Percentiles rank a stretch among this genome's conserved stretches.
phyloP scores from a whole-genome alignment of 53 echinoderm and acorn worm species.

The Hippasteria phrygiana region DNA sequence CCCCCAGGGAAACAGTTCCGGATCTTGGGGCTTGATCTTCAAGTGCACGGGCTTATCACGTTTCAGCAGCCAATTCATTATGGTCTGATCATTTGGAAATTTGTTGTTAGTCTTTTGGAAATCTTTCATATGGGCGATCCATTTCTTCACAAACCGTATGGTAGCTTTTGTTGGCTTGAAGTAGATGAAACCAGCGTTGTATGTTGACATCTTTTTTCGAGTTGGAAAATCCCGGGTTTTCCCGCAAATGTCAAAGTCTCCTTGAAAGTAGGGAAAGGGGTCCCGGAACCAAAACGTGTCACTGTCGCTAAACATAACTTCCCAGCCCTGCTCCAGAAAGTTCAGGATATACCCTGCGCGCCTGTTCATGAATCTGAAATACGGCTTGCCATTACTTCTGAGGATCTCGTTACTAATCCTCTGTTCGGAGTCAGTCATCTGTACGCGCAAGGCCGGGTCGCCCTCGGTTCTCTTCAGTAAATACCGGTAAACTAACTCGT shows the following conservation, averaged over 20 bases:
- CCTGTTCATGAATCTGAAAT: slow-evolving; percentile 31
- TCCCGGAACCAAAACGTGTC: slow-evolving; percentile 53
- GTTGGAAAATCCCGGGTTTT: background rate
- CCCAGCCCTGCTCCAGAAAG: slow-evolving; percentile 25
- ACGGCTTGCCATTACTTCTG: background rate
- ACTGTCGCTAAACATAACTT: slow-evolving; percentile 39
- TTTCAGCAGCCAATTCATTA: too few relatives aligned
- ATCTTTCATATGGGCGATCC: too few relatives aligned
- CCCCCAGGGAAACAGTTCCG: too few relatives aligned
- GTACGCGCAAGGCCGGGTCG: background rate
- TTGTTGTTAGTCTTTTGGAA: too few relatives aligned
- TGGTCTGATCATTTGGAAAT: too few relatives aligned
- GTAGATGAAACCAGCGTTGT: background rate
- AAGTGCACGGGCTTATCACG: too few relatives aligned
- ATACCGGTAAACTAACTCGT: background rate
- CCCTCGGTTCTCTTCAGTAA: background rate
- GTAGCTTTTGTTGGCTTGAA: background rate
- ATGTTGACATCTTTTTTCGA: background rate
- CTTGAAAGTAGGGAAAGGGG: background rate
- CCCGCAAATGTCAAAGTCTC: background rate
- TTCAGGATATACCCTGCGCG: slow-evolving; percentile 20
- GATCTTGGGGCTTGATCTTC: too few relatives aligned
- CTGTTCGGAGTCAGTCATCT: background rate
- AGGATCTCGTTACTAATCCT: background rate
- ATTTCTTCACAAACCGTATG: too few relatives aligned